These are phyloP conservation scores for Zele albiditarsus DNA, from an alignment of 2,888 invertebrate species.

Conservation along the genomic window DNA sequence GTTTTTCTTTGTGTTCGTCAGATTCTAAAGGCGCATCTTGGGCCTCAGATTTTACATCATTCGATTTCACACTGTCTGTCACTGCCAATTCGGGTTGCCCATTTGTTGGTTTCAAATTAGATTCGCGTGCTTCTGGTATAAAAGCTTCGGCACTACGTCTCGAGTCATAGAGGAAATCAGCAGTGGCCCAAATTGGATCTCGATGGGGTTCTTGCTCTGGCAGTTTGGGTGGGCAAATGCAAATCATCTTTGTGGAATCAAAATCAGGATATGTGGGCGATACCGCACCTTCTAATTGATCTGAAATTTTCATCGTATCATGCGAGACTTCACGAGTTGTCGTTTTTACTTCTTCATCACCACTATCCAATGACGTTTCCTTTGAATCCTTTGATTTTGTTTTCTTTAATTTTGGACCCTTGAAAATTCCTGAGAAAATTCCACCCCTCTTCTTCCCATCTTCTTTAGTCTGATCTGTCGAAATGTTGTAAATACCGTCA, in stretches of 20 bases:
- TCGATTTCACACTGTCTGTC: constrained; percentile 31
- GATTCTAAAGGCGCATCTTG: constrained; percentile 48
- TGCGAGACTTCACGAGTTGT: constrained; percentile 57
- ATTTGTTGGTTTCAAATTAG: constrained; percentile 52
- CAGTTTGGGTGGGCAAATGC: constrained; percentile 41
- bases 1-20: constrained; percentile 57
- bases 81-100: neutral
- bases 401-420: constrained; percentile 65
- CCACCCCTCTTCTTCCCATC: constrained; percentile 61
- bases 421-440: constrained; percentile 68
- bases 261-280: constrained; percentile 31
- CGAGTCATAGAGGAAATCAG: constrained; percentile 66
- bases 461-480: constrained; percentile 56
- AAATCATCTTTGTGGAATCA: constrained; percentile 38
- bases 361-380: constrained; percentile 67
- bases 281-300: constrained; percentile 38
- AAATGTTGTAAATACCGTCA: constrained; percentile 61
- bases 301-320: constrained; percentile 54
- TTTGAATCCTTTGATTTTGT: constrained; percentile 65
- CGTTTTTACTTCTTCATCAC: constrained; percentile 63
- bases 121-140: constrained; percentile 51
- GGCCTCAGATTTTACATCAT: constrained; percentile 43
- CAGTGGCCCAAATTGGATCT: constrained; percentile 67
- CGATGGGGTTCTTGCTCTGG: constrained; percentile 43
- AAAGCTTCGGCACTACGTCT: constrained; percentile 75